Conservation (phyloP, 2,113 vertebrate species). For the Seriola dumerili region DNA sequence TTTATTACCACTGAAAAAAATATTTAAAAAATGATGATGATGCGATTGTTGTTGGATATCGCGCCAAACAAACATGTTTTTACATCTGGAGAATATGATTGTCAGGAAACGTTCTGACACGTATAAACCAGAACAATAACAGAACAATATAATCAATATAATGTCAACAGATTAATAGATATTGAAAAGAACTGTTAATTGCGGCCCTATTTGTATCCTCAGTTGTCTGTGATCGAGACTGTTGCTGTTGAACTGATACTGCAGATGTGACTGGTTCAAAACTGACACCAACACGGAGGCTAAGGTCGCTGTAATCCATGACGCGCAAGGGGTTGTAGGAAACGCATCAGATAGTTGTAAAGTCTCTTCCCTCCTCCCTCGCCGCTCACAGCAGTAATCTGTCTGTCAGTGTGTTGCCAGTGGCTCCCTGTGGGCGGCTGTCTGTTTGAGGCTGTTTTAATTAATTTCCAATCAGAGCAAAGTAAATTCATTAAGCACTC, state of each 20-base stretch:
- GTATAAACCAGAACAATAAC: no score
- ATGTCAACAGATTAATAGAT: no score
- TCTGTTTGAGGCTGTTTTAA: slow-evolving; percentile 82
- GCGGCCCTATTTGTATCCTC: background rate
- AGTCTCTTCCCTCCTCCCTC: slow-evolving; percentile 79
- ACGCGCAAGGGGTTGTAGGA: slow-evolving; percentile 18
- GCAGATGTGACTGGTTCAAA: background rate
- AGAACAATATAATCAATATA: no score
- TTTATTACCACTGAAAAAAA: no score
- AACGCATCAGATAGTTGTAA: slow-evolving; percentile 55
- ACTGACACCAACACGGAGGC: background rate
- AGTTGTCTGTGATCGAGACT: background rate
- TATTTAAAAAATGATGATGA: no score
- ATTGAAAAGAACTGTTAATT: no score
- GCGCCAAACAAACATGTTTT: no score
- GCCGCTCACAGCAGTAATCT: slow-evolving; percentile 85
- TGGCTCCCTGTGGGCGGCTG: slow-evolving; percentile 79
- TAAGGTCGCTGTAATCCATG: slow-evolving; percentile 13
- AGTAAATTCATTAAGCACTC: slow-evolving; percentile 92
- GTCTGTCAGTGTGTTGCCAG: slow-evolving; percentile 85
- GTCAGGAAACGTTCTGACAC: no score
- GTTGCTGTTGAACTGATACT: background rate
- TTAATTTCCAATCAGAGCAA: slow-evolving; percentile 90
- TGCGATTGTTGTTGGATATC: no score
- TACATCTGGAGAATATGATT: no score